Conservation (phyloP, 1,140 invertebrate species). For the Caenorhabditis latens region DNA sequence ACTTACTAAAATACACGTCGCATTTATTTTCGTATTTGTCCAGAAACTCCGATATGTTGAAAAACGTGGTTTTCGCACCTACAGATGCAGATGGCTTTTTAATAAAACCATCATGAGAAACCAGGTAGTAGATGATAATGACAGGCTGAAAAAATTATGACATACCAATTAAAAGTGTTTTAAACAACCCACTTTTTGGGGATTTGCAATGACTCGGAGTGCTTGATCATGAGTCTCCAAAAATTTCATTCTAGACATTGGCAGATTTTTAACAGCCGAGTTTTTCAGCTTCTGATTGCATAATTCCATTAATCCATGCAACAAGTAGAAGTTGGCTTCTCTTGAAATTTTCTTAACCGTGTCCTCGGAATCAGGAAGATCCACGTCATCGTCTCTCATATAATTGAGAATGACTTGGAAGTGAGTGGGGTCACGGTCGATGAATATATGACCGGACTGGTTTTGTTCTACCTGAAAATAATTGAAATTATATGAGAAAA, state of each 20-base stretch:
- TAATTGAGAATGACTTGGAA: not conserved
- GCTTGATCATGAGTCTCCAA: not conserved
- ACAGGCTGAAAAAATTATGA: not conserved
- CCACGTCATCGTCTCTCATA: slow-evolving; percentile 4
- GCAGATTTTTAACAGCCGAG: not conserved
- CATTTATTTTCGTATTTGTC: too few species aligned
- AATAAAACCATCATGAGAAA: too few species aligned
- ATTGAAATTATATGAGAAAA: not conserved
- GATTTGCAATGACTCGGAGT: not conserved
- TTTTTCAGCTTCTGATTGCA: not conserved
- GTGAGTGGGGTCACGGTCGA: not conserved
- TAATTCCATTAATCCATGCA: not conserved
- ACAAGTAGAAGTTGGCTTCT: not conserved
- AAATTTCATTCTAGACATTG: not conserved
- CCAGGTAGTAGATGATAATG: not conserved
- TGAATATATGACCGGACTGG: not conserved
- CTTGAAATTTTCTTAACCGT: not conserved
- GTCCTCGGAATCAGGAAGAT: not conserved
- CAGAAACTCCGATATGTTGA: too few species aligned
- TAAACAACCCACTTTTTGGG: not conserved
- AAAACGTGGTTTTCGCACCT: too few species aligned
- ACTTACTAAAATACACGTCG: too few species aligned
- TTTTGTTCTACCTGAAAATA: not conserved
- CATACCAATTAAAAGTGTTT: not conserved
- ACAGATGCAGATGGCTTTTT: too few species aligned